Percentiles rank a stretch among this genome's conserved stretches.
These are phyloP conservation scores for Actinostola sp. DNA, from an alignment of 92 coral and sea anemone species.

Conservation along the genomic window DNA sequence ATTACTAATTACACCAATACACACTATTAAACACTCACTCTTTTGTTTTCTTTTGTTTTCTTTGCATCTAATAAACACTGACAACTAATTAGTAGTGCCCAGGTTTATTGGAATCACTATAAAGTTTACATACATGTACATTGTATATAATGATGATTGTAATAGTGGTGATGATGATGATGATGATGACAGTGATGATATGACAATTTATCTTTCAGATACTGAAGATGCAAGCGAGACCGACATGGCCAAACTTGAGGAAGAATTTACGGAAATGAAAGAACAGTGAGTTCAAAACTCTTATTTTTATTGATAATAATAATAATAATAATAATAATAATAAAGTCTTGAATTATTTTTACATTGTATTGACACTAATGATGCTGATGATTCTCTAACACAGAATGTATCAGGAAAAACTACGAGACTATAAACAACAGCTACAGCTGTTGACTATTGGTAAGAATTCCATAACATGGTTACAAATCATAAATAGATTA, in stretches of 20 bases:
- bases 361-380: too few species aligned
- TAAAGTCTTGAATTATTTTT: too few species aligned
- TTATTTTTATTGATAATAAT: background rate
- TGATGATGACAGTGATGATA: too few species aligned
- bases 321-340: background rate
- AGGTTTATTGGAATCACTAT: too few species aligned
- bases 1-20: too few species aligned
- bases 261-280: conserved; percentile 97
- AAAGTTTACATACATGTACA: background rate
- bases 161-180: too few species aligned
- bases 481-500: too few species aligned
- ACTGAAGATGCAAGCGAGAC: conserved; percentile 99
- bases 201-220: conserved; percentile 43
- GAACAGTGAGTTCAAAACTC: conserved; percentile 83
- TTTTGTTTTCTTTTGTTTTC: too few species aligned
- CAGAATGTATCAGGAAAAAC: conserved; percentile 98
- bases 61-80: too few species aligned
- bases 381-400: background rate
- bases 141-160: too few species aligned
- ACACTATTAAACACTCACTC: too few species aligned
- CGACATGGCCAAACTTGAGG: conserved; percentile 98
- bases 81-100: too few species aligned
- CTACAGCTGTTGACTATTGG: conserved; percentile 82
- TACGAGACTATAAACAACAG: conserved; percentile 88
- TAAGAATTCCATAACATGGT: conserved; percentile 17